Conservation (phyloP, 2,113 vertebrate species). For the Pagrus major region DNA sequence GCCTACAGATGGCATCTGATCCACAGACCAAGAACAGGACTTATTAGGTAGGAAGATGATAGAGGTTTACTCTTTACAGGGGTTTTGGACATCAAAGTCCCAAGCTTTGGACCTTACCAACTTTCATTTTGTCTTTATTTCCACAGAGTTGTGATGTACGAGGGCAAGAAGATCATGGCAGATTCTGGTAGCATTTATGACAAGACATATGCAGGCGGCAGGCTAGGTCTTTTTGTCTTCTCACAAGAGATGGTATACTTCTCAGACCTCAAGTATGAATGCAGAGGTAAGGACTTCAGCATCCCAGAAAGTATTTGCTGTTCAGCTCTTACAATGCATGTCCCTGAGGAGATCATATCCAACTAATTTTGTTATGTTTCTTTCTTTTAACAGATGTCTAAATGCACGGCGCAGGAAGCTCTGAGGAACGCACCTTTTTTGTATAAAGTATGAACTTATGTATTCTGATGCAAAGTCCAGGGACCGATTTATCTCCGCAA, state of each 20-base stretch:
- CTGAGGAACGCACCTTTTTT: constrained; percentile 91
- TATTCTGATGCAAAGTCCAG: constrained; percentile 84
- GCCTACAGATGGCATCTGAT: constrained; percentile 99
- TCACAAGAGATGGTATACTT: constrained; percentile 99
- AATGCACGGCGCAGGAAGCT: constrained; percentile 83
- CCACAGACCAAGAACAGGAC: constrained; percentile 97
- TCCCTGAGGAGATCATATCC: neutral
- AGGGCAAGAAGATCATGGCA: constrained; percentile 99
- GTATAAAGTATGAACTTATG: constrained; percentile 84
- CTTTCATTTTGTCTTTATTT: constrained; percentile 1
- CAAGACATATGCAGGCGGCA: constrained; percentile 97
- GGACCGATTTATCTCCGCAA: constrained; percentile 86
- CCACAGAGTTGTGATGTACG: constrained; percentile 96
- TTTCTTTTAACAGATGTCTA: constrained; percentile 88
- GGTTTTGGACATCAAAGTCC: neutral
- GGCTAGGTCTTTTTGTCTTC: constrained; percentile 97
- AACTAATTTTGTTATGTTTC: neutral
- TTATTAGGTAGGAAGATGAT: constrained; percentile 87
- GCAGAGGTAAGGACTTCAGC: constrained; percentile 90
- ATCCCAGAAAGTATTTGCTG: neutral
- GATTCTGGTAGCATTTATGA: constrained; percentile 98
- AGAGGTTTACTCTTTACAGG: neutral
- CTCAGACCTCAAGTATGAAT: constrained; percentile 99
- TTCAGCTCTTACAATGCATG: neutral
- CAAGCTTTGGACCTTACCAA: neutral